Evolutionary conservation across 2,113 vertebrate genomes (phyloP).

Genomic region (Rafetus swinhoei): DNA sequence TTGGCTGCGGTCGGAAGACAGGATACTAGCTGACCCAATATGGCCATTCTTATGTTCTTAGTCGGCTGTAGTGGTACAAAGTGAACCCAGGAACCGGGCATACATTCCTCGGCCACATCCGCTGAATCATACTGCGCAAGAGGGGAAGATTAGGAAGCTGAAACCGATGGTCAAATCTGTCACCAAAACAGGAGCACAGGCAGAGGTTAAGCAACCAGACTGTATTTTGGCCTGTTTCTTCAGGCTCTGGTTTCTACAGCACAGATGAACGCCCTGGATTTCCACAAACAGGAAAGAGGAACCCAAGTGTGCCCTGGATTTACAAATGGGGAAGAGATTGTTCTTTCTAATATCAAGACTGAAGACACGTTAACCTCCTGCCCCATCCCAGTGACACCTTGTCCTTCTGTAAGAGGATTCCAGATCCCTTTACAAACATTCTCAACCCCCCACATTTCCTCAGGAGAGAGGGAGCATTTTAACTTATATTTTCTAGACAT

Average conservation of each 20-base stretch:
- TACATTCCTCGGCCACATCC: not conserved
- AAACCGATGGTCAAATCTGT: not conserved
- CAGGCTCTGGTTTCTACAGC: not conserved
- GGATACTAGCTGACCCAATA: too few species aligned
- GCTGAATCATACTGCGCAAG: not conserved
- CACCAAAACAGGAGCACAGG: fast-evolving
- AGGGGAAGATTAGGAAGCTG: not conserved
- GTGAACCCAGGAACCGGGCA: not conserved
- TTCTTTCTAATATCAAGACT: not conserved
- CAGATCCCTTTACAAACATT: not conserved
- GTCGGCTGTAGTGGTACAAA: not conserved
- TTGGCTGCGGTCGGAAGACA: not conserved
- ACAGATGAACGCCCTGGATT: not conserved
- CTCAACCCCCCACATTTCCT: not conserved
- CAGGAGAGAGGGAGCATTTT: fast-evolving
- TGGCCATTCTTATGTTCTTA: too few species aligned
- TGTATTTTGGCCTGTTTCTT: not conserved
- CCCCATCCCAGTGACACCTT: not conserved
- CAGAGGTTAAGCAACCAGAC: not conserved
- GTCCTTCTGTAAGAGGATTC: not conserved
- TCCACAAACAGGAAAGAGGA: not conserved
- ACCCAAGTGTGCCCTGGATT: fast-evolving
- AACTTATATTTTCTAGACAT: not conserved
- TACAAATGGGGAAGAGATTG: not conserved
- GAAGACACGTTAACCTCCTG: not conserved